phyloP scores from a whole-genome alignment of 2,888 invertebrate genomes.

The Pollenia labialis region DNA sequence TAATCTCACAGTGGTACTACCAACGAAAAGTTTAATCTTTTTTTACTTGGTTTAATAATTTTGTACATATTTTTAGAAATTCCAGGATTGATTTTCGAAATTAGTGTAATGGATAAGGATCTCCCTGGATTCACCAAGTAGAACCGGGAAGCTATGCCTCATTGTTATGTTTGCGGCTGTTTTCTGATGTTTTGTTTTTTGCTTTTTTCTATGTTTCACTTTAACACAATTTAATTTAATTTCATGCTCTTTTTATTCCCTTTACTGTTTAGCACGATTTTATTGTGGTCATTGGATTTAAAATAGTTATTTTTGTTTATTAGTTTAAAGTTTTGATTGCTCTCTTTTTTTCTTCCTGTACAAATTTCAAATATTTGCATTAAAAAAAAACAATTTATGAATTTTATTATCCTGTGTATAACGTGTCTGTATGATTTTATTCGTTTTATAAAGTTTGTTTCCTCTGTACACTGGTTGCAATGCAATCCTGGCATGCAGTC shows the following conservation, averaged over 20 bases:
- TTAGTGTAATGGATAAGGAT: no score
- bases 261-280: constrained; percentile 3
- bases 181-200: neutral
- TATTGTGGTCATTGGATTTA: constrained; percentile 45
- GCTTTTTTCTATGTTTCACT: neutral
- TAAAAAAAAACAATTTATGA: constrained; percentile 46
- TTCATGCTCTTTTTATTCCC: neutral
- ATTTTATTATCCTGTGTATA: constrained; percentile 56
- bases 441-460: constrained; percentile 9
- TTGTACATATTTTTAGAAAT: no score
- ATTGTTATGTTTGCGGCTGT: no score
- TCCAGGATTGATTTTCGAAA: no score
- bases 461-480: neutral
- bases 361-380: constrained; percentile 40
- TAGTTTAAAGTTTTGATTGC: constrained; percentile 58
- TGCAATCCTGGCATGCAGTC: neutral
- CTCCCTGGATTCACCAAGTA: no score
- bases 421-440: constrained; percentile 23
- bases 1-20: no score
- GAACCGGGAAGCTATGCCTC: no score
- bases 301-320: constrained; percentile 60
- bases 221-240: neutral
- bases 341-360: constrained; percentile 21
- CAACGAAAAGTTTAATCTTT: no score
- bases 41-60: no score